Evolutionary conservation across 1,140 invertebrate genomes (phyloP).

Genomic region (Luehdorfia chinensis): DNA sequence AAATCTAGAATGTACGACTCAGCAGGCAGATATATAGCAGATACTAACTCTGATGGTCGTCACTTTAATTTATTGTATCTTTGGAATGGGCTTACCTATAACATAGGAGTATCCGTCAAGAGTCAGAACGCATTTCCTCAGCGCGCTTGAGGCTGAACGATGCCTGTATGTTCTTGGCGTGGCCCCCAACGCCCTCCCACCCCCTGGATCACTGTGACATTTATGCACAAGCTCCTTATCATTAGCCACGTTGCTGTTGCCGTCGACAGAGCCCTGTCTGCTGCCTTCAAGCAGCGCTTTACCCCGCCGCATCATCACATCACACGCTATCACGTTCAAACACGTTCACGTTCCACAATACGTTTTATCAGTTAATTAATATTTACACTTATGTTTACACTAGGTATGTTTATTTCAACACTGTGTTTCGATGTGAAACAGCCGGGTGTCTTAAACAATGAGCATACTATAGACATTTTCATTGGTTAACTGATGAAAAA

Average conservation of each 20-base stretch:
- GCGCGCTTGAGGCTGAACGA: constrained; percentile 70
- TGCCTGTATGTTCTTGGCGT: constrained; percentile 54
- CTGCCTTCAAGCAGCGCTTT: constrained; percentile 67
- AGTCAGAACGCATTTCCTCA: constrained; percentile 86
- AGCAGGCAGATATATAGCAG: too few species aligned
- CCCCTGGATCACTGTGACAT: constrained; percentile 79
- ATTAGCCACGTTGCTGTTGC: constrained; percentile 66
- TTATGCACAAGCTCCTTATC: constrained; percentile 81
- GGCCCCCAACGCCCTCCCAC: constrained; percentile 57
- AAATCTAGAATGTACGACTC: too few species aligned
- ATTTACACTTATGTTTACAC: constrained; percentile 25
- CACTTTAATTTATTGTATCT: too few species aligned
- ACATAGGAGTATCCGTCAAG: constrained; percentile 89
- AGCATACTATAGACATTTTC: constrained; percentile 34
- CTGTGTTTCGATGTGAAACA: constrained; percentile 53
- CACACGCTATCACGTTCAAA: constrained; percentile 54
- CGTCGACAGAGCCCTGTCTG: constrained; percentile 71
- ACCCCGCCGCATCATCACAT: constrained; percentile 67
- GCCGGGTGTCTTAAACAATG: constrained; percentile 40
- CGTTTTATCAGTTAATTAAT: constrained; percentile 20
- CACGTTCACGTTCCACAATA: constrained; percentile 23
- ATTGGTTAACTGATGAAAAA: constrained; percentile 34
- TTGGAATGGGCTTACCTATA: constrained; percentile 90
- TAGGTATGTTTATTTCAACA: constrained; percentile 47
- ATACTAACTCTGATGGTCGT: too few species aligned